Evolutionary conservation across 2,113 vertebrate genomes (phyloP), one percentile per base, ranked within the genome.

Genomic region (Callipepla californica): DNA sequence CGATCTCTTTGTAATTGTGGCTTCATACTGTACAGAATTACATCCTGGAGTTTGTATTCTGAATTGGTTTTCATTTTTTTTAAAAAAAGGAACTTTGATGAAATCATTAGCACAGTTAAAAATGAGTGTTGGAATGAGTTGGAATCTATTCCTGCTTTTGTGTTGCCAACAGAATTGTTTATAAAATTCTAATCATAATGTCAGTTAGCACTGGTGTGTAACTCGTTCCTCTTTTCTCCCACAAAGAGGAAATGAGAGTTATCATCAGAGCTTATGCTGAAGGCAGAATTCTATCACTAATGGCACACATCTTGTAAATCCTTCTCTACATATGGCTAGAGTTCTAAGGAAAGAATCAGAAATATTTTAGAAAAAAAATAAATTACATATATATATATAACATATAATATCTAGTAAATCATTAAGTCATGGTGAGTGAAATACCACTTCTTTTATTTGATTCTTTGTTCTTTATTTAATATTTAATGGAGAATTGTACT

Each of bases 161-260:
- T 72, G 55, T 74, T 78, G 44, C 74, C 17, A 86, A 28, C 4
- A 58, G 44, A 89, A 79, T 76, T 84, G 40, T 76, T 93, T 82
- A 84, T 42, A 85, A 81, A 91, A 95, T 93, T 94, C 58, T 78
- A 92, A 32, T 92, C 89, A 74, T n/a, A 73, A 76, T 55, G 55
- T 74, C 70, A 76, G 38, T 66, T 25, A 58, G 16, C 70, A 82
- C 66, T 55, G 59, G 9, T 80, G 28, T 59, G 26, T 67, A 82
- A 89, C 81, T 87, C 51, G 25, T 92, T 76, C 45, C 4, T 5
- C 20, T 73, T 91, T 89, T 61, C 62, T 76, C 21, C 44, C 2
- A 3, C 5, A 6, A 30, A 23, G 17, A 89, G 30, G 42, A 89
- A 92, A 85, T 55, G 23, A 76, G 55, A 91, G 32, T 32, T 82